Evolutionary conservation across 1,140 invertebrate genomes (phyloP), one percentile per base, ranked within the genome.

Genomic region (Subanguina moxae): DNA sequence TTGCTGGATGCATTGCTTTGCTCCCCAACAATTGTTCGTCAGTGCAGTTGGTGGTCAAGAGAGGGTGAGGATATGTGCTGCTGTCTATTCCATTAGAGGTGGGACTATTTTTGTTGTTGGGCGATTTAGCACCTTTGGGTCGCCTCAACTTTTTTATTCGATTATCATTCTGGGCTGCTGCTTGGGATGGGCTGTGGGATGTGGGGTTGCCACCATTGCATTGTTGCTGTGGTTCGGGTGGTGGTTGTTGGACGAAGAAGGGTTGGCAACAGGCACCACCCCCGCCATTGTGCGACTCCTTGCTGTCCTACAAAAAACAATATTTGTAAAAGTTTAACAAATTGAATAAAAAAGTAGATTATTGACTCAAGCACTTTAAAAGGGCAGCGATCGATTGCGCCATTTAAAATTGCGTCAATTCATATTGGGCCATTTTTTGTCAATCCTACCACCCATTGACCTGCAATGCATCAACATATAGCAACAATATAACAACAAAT

Each of bases 141-240:
- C 48, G 3, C 17, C 48, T 19, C 15, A 52, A 21, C 23, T 52
- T 52, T 15, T 52, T 52, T 25, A 52, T 52, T 52, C 48, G 48
- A 52, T 52, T 52, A 52, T 52, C 48, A 52, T 52, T 25, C 48
- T 52, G 48, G 48, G 48, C 48, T 52, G 48, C 23, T 52, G n/a
- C 48, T 52, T 19, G 48, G n/a, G 43, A n/a, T 11, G 43, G n/a
- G n/a, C n/a, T 52, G 48, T 5, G 17, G 48, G n/a, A 25, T 52
- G 48, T 5, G 48, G 48, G 48, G n/a, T 25, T 15, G 48, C n/a
- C 48, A 52, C 48, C 48, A 52, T 52, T 25, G 48, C 3, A 52
- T 52, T 52, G 48, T 8, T 52, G 48, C 48, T 19, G 48, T 21
- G 48, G 48, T 25, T 52, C n/a, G 48, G n/a, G n/a, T 25, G 48